Base-by-base conservation (phyloP, 2,113 vertebrate species). In the Urocolius indicus region DNA sequence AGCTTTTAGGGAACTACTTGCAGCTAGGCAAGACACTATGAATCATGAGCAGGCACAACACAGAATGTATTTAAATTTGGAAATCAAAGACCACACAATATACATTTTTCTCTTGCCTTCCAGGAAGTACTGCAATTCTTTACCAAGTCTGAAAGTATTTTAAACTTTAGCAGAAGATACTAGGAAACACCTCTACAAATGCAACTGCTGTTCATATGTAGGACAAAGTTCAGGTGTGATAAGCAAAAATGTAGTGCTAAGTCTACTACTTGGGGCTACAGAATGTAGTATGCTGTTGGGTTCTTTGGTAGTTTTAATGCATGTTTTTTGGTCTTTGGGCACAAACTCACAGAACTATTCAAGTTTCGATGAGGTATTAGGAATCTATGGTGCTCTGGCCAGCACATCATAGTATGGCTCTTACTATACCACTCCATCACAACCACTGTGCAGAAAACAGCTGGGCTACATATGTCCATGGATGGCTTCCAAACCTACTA, bases 11-110 rank as follows among this genome's bases (percentile, higher is more conserved):
- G 90, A 95, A 96, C 92, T 96, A 96, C 95, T 95, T 95, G 94
- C 88, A 97, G 93, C 87, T 93, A 96, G 94, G 94, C 95, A 96
- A 97, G 93, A 94, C 95, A 96, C 65, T 74, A 95, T 95, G 95
- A 96, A 93, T 96, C 96, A 97, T 36, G 90, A 96, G 90, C 92
- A 97, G 95, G 93, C 95, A 97, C 94, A 96, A 95, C 91, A 93
- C 93, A 92, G 87, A 94, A 95, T 94, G 82, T 92, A 93, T 95
- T 96, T 94, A 97, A 95, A 94, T 96, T 95, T 96, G 92, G 93
- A 96, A 96, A 96, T 93, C 79, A 77, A 95, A 96, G 95, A 96
- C 88, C 88, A 94, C 82, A 95, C 74, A 83, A 97, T 78, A 91
- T 94, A 94, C 34, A 92, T 78, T 95, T 91, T 92, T 90, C 93